Percentiles rank a stretch among this genome's conserved stretches.
Conservation (phyloP, 2,888 invertebrate species). For the Antitype chi region DNA sequence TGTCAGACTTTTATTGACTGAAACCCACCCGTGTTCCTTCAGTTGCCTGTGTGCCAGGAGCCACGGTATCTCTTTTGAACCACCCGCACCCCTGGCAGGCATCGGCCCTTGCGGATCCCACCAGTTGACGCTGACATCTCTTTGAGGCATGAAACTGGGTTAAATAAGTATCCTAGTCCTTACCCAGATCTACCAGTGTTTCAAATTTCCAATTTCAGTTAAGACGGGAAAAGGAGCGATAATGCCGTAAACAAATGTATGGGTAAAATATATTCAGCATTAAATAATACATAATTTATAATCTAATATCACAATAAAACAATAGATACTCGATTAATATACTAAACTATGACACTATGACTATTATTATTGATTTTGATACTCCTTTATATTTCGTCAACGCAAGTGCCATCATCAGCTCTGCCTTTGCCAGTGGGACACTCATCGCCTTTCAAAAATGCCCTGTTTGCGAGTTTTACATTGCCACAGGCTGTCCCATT, state of each 20-base stretch:
- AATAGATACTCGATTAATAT: background rate
- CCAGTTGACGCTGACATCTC: no score
- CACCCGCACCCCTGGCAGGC: no score
- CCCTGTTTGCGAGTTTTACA: background rate
- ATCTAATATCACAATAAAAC: slow-evolving; percentile 10
- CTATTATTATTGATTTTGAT: background rate
- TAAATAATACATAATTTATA: background rate
- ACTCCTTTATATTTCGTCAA: background rate
- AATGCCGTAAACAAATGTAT: background rate
- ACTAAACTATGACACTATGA: background rate
- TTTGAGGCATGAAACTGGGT: no score
- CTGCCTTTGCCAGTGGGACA: slow-evolving; percentile 36
- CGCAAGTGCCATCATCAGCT: slow-evolving; percentile 51
- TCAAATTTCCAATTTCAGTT: no score
- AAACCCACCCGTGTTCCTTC: no score
- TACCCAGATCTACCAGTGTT: no score
- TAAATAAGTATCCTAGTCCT: no score
- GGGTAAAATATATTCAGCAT: background rate
- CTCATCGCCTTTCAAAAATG: slow-evolving; percentile 31
- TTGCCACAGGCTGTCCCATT: slow-evolving; percentile 11
- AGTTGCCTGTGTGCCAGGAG: no score
- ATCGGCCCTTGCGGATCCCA: no score
- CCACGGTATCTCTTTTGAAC: no score
- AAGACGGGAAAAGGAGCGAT: no score
- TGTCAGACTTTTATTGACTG: no score